phyloP scores from a whole-genome alignment of 1,140 invertebrate genomes.

The Galendromus occidentalis region DNA sequence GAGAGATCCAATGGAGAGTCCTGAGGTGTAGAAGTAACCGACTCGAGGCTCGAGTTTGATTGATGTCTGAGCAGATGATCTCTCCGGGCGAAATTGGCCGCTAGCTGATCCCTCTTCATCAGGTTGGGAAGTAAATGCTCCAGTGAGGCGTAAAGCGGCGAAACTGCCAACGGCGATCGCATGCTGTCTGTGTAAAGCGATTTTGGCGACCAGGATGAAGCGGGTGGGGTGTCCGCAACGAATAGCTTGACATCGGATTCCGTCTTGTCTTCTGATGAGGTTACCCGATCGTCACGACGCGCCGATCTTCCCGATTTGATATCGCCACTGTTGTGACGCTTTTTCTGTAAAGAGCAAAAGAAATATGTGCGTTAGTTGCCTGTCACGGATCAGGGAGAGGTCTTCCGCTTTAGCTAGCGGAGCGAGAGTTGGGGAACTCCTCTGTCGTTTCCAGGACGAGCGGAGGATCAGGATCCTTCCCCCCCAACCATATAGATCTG shows the following conservation, averaged over 20 bases:
- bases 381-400: too few species aligned
- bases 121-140: slow-evolving; percentile 2
- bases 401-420: too few species aligned
- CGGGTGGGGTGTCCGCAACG: background rate
- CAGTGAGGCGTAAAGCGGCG: background rate
- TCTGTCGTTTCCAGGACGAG: too few species aligned
- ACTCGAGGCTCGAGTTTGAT: slow-evolving; percentile 19
- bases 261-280: background rate
- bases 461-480: too few species aligned
- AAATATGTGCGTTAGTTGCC: too few species aligned
- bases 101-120: background rate
- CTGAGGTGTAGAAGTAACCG: slow-evolving; percentile 34
- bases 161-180: background rate
- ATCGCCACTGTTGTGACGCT: background rate
- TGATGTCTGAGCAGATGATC: background rate
- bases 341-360: background rate
- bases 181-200: background rate
- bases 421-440: too few species aligned
- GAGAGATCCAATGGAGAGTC: slow-evolving; percentile 67
- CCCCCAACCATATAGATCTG: too few species aligned
- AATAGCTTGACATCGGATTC: background rate
- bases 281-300: background rate
- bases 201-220: background rate
- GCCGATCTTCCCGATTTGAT: background rate
- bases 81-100: too few species aligned